phyloP scores from a whole-genome alignment of 2,113 vertebrate species.

The Malurus melanocephalus region DNA sequence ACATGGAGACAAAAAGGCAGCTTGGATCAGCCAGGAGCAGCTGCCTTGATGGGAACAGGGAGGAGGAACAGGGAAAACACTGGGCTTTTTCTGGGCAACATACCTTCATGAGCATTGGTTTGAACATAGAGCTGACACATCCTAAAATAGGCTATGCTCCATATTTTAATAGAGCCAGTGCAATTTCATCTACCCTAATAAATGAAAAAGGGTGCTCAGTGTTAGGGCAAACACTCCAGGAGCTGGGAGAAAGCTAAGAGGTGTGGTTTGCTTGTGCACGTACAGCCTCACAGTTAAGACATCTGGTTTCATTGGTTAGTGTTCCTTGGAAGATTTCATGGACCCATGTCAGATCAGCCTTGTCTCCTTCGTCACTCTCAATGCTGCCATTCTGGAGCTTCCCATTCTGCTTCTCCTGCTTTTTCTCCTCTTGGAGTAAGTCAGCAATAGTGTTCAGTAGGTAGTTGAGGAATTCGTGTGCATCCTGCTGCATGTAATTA shows the following conservation, averaged over 20 bases:
- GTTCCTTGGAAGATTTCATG: slow-evolving; percentile 95
- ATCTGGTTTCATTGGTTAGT: slow-evolving; percentile 92
- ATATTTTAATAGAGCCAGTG: slow-evolving; percentile 51
- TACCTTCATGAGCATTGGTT: slow-evolving; percentile 43
- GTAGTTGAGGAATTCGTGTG: slow-evolving; percentile 93
- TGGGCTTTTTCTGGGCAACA: slow-evolving; percentile 33
- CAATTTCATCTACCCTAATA: slow-evolving; percentile 58
- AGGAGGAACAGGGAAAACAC: slow-evolving; percentile 23
- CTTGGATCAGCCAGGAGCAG: background rate
- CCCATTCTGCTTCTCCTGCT: slow-evolving; percentile 76
- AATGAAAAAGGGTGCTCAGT: slow-evolving; percentile 29
- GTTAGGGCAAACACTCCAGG: background rate
- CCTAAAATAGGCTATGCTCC: slow-evolving; percentile 52
- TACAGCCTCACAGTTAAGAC: slow-evolving; percentile 94
- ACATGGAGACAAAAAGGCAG: slow-evolving; percentile 31
- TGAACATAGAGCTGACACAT: slow-evolving; percentile 50
- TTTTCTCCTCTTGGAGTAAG: slow-evolving; percentile 80
- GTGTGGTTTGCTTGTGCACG: slow-evolving; percentile 57
- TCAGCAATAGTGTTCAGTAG: slow-evolving; percentile 92
- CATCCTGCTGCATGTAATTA: slow-evolving; percentile 95
- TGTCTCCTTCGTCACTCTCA: slow-evolving; percentile 79
- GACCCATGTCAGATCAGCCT: slow-evolving; percentile 87
- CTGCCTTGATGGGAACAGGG: slow-evolving; percentile 20
- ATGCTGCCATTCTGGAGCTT: slow-evolving; percentile 71
- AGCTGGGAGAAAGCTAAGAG: slow-evolving; percentile 24